These are phyloP conservation scores for Bos indicus DNA, from an alignment of 2,113 vertebrate species.

Conservation along the genomic window DNA sequence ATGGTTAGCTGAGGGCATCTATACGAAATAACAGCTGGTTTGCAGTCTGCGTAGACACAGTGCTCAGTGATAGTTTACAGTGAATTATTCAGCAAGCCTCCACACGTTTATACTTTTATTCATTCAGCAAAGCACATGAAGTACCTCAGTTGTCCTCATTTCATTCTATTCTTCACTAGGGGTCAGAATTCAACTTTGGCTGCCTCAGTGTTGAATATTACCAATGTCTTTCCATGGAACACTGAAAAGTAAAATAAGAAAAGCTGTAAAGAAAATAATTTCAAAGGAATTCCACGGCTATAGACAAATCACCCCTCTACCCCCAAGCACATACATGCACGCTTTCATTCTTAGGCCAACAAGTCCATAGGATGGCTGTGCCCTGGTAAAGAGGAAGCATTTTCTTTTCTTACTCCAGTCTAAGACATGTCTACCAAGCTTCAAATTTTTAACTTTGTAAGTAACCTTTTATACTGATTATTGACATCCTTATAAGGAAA, in stretches of 20 bases:
- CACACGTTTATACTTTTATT: not conserved
- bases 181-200: not conserved
- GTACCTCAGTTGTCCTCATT: not conserved
- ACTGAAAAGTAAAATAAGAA: not conserved
- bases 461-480: not conserved
- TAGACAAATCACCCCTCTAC: not conserved
- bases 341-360: not conserved
- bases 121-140: not conserved
- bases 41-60: not conserved
- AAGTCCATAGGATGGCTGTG: not conserved
- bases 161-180: not conserved
- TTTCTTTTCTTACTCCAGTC: not conserved
- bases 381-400: not conserved
- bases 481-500: not conserved
- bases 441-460: not conserved
- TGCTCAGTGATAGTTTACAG: not conserved
- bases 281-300: not conserved
- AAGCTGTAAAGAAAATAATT: not conserved
- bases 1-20: not conserved
- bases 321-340: not conserved
- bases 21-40: not conserved
- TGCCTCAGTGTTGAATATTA: not conserved
- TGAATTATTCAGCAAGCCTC: not conserved
- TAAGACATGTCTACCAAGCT: not conserved
- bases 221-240: not conserved